Conservation (phyloP, 2,797 vertebrate genomes). For the Manis crassicaudata region DNA sequence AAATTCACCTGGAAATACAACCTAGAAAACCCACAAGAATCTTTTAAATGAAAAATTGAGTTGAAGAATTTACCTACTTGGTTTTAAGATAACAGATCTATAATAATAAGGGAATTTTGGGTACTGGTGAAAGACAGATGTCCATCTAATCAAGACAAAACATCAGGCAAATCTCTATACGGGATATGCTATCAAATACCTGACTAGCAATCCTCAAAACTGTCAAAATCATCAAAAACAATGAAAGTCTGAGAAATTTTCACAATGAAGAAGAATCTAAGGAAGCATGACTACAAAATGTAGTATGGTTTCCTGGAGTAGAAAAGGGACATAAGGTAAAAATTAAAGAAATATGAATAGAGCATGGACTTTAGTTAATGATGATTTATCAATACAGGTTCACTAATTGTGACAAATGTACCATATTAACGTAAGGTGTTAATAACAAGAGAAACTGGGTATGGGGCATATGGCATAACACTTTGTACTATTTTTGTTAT, state of each 20-base stretch:
- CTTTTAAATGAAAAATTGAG: not conserved
- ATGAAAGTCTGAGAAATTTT: not conserved
- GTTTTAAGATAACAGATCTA: not conserved
- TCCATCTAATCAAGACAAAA: not conserved
- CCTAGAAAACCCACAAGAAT: not conserved
- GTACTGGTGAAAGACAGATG: not conserved
- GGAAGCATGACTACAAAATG: not conserved
- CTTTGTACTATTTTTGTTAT: not conserved
- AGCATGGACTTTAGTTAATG: not conserved
- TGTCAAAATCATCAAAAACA: not conserved
- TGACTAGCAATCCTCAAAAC: not conserved
- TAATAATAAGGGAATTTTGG: not conserved
- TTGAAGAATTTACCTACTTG: not conserved
- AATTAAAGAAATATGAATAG: slow-evolving; percentile 7
- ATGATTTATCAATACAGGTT: not conserved
- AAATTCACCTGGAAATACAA: slow-evolving; percentile 37
- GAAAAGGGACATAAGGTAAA: not conserved
- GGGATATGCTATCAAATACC: not conserved
- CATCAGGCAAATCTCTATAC: not conserved
- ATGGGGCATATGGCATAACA: not conserved
- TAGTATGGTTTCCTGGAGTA: not conserved
- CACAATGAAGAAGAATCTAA: not conserved
- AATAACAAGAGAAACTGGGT: not conserved
- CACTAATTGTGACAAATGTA: not conserved
- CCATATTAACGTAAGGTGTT: not conserved